Percentiles rank a stretch among this genome's conserved stretches.
Evolutionary conservation across 2,888 invertebrate species (phyloP).

Genomic region (Bibio marci): DNA sequence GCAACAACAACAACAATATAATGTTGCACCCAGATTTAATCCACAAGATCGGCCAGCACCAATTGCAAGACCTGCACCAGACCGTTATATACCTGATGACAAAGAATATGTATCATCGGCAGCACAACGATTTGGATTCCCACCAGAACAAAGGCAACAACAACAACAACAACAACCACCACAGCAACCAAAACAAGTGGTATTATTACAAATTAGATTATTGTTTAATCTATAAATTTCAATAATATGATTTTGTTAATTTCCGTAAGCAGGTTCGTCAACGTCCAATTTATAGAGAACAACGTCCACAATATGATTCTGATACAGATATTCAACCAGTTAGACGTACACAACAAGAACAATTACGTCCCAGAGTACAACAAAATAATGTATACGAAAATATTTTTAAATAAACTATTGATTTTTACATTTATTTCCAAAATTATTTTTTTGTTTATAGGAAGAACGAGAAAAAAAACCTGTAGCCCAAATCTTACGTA

Average conservation of each 20-base stretch:
- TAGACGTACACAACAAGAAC: constrained; percentile 10
- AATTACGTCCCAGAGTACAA: constrained; percentile 24
- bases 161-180: constrained; percentile 28
- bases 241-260: not conserved
- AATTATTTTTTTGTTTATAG: constrained; percentile 9
- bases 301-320: constrained; percentile 33
- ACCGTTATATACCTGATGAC: constrained; percentile 17
- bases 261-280: constrained; percentile 17
- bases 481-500: constrained; percentile 50
- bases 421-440: too few species aligned
- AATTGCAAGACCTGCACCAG: constrained; percentile 12
- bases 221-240: not conserved
- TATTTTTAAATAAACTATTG: too few species aligned
- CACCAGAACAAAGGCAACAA: constrained; percentile 17
- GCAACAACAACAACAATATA: constrained; percentile 10
- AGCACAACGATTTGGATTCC: constrained; percentile 16
- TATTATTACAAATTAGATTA: not conserved
- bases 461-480: constrained; percentile 40
- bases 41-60: constrained; percentile 17
- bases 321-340: constrained; percentile 20
- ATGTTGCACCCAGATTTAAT: not conserved
- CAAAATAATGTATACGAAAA: constrained; percentile 9
- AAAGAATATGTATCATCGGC: constrained; percentile 8
- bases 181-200: not conserved
- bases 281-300: constrained; percentile 33